These are phyloP conservation scores for Myrmophylax atrothorax DNA, from an alignment of 2,113 vertebrate species.

Conservation along the genomic window DNA sequence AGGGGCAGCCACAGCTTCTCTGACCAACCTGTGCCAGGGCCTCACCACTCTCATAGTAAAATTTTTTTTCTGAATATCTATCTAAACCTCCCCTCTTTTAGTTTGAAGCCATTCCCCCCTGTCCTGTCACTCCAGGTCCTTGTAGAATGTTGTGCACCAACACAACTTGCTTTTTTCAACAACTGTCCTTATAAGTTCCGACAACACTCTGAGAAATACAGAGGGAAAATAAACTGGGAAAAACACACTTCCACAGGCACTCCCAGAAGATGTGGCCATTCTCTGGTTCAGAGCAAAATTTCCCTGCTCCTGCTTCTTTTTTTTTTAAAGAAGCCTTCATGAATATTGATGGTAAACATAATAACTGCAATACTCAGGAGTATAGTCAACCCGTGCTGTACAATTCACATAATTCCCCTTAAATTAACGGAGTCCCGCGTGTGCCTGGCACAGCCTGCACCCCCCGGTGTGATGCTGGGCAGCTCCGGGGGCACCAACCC, in stretches of 20 bases:
- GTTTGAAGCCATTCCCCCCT: not conserved
- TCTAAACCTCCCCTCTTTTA: not conserved
- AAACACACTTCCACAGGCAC: rapidly evolving
- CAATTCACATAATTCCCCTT: slow-evolving; percentile 49
- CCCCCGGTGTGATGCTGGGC: rapidly evolving
- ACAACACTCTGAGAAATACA: not conserved
- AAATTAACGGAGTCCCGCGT: not conserved
- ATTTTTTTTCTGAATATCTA: too few relatives aligned
- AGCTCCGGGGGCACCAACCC: rapidly evolving
- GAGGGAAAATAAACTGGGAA: not conserved
- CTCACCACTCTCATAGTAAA: not conserved
- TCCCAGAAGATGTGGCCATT: not conserved
- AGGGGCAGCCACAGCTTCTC: not conserved
- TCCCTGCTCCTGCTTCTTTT: not conserved
- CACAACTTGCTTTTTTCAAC: not conserved
- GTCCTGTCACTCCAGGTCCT: rapidly evolving
- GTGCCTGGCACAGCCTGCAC: not conserved
- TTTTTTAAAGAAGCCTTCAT: slow-evolving; percentile 37
- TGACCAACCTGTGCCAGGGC: not conserved
- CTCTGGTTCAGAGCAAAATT: not conserved
- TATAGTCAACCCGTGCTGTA: slow-evolving; percentile 30
- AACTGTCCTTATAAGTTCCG: not conserved
- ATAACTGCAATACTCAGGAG: slow-evolving; percentile 56
- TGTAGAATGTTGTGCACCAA: not conserved
- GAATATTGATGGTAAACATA: slow-evolving; percentile 61